A percentile compares a stretch with the other conserved stretches of the same genome.
phyloP scores from a whole-genome alignment of 2,888 invertebrate species.

The Drosophila atroscutellata region DNA sequence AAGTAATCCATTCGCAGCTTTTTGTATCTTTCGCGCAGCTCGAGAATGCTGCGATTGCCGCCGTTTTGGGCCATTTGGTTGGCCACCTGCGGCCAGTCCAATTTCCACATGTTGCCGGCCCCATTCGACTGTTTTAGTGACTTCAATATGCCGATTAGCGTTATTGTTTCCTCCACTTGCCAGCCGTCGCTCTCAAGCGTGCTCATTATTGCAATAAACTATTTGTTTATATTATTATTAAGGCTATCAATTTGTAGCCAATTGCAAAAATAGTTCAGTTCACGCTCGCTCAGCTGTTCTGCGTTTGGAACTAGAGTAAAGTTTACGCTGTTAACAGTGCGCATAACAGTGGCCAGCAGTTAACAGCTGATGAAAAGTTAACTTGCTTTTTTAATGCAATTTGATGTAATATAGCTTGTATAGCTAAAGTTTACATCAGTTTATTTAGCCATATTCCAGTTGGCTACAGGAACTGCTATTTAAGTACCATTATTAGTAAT shows the following conservation, averaged over 20 bases:
- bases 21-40: conserved; percentile 38
- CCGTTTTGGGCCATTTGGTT: conserved; percentile 28
- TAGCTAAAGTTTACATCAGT: not conserved
- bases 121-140: conserved; percentile 5
- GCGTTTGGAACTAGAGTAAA: conserved; percentile 7
- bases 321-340: not conserved
- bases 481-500: not conserved
- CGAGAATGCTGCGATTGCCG: conserved; percentile 6
- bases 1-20: conserved; percentile 36
- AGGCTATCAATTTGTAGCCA: not conserved
- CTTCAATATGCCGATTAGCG: conserved; percentile 35
- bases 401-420: not conserved
- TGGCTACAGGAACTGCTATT: not conserved
- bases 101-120: not conserved
- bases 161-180: conserved; percentile 37
- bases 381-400: not conserved
- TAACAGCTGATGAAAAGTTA: conserved; percentile 3
- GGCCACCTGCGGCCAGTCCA: conserved; percentile 45
- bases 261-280: not conserved
- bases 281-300: conserved; percentile 25
- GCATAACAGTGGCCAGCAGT: not conserved
- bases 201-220: conserved; percentile 32
- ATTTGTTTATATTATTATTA: conserved; percentile 23
- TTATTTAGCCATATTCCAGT: not conserved
- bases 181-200: conserved; percentile 23